phyloP scores from a whole-genome alignment of 2,113 vertebrate species.

The Rhodinocichla rosea region DNA sequence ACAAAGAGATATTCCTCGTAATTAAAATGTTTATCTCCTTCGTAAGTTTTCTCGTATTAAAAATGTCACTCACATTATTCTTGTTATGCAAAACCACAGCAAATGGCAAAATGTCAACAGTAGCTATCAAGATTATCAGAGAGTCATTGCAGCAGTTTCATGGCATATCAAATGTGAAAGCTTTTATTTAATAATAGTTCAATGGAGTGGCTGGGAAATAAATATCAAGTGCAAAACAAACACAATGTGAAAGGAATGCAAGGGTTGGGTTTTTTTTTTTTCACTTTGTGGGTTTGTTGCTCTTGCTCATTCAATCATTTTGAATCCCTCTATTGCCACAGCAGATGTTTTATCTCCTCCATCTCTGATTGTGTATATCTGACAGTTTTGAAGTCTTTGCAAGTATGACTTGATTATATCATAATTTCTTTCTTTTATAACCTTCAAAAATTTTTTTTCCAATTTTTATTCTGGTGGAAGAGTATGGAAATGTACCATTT shows the following conservation, averaged over 20 bases:
- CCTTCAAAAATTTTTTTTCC: neutral
- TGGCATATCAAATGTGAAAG: neutral
- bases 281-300: neutral
- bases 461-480: neutral
- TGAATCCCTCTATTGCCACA: neutral
- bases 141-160: neutral
- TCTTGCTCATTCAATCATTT: neutral
- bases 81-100: neutral
- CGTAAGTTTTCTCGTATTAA: neutral
- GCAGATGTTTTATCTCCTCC: constrained; percentile 10
- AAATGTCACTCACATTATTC: constrained; percentile 21
- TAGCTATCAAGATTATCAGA: constrained; percentile 12
- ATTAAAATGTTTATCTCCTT: neutral
- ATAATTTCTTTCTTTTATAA: constrained; percentile 13
- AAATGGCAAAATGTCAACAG: constrained; percentile 8
- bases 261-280: neutral
- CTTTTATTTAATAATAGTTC: constrained; percentile 23
- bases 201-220: neutral
- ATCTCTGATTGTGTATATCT: neutral
- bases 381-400: neutral
- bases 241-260: neutral
- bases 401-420: neutral
- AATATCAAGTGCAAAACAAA: constrained; percentile 32
- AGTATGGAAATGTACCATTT: neutral
- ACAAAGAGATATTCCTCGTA: neutral